Evolutionary conservation across 2,888 invertebrate species (phyloP).

Genomic region (Boloria euphrosyne): DNA sequence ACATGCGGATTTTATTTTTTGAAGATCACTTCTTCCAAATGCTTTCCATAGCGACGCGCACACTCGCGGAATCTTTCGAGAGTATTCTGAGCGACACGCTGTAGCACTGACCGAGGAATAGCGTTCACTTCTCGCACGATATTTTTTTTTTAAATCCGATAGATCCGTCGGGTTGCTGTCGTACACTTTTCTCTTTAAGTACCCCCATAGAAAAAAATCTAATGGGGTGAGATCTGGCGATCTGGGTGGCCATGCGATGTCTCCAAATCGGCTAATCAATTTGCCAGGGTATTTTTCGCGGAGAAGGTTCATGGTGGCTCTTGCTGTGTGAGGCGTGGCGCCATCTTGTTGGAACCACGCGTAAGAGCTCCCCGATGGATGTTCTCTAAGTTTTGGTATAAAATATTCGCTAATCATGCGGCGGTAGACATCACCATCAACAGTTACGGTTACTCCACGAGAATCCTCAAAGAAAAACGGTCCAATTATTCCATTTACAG

Average conservation of each 20-base stretch:
- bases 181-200: conserved; percentile 38
- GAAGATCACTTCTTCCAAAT: conserved; percentile 6
- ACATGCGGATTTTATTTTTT: too few species aligned
- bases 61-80: not conserved
- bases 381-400: conserved; percentile 21
- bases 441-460: not conserved
- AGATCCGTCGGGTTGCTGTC: conserved; percentile 19
- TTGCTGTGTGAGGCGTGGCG: conserved; percentile 37
- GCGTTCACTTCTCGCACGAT: conserved; percentile 3
- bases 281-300: conserved; percentile 33
- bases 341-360: conserved; percentile 41
- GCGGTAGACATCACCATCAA: not conserved
- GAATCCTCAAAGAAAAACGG: not conserved
- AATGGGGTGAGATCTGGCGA: conserved; percentile 43
- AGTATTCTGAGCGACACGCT: conserved; percentile 10
- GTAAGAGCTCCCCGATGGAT: conserved; percentile 28
- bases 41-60: not conserved
- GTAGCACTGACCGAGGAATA: not conserved
- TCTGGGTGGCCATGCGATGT: conserved; percentile 44
- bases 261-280: conserved; percentile 36
- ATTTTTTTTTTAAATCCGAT: conserved; percentile 11
- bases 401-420: not conserved
- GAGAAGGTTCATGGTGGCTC: conserved; percentile 28
- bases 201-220: conserved; percentile 44
- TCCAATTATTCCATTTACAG: conserved; percentile 17